Conservation (phyloP, 2,113 vertebrate species). For the Dipodomys ordii region DNA sequence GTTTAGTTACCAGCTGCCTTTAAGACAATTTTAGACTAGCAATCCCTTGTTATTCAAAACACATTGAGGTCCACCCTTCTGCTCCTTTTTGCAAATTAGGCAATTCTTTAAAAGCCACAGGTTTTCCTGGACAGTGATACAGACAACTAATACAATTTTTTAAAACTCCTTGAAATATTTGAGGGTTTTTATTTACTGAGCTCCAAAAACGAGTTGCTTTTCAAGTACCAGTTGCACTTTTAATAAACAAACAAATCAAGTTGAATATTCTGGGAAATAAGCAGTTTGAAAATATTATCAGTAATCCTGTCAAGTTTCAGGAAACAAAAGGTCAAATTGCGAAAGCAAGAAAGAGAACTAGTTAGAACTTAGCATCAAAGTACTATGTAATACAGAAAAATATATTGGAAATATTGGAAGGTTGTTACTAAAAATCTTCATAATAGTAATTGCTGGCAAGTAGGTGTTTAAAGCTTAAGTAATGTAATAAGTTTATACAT, state of each 20-base stretch:
- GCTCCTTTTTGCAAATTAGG: background rate
- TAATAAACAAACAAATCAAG: background rate
- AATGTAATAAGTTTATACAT: background rate
- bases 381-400: background rate
- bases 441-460: background rate
- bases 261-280: background rate
- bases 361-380: background rate
- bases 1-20: background rate
- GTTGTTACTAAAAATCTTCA: background rate
- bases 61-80: background rate
- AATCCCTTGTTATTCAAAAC: constrained; percentile 15
- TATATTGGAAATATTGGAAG: background rate
- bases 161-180: background rate
- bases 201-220: constrained; percentile 7
- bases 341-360: background rate
- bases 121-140: background rate
- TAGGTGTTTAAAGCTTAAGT: constrained; percentile 44
- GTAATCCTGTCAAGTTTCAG: background rate
- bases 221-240: background rate
- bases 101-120: background rate
- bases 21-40: background rate
- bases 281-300: background rate
- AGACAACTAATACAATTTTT: background rate
- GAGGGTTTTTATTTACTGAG: background rate
- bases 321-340: background rate